Evolutionary conservation across 1,140 invertebrate species (phyloP), one percentile per base, ranked within the genome.

Genomic region (Belonocnema kinseyi): DNA sequence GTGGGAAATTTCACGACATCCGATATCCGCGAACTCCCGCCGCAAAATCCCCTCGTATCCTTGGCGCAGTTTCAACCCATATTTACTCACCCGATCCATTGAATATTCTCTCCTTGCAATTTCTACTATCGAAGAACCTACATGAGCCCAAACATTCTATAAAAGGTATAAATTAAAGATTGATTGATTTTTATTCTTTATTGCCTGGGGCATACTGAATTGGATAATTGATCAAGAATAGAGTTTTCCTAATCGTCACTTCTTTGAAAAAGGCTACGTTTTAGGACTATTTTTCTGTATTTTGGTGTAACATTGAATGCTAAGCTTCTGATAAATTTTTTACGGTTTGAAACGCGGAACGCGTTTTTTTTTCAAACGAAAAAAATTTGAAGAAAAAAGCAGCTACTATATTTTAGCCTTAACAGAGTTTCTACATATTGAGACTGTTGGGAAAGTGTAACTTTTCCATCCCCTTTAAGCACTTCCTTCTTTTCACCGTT

Each of bases 1-100:
- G 75, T 77, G 74, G 74, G 75, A 81, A 83, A 83, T 83, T 83
- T 80, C 76, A 76, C 73, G 82, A 77, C 82, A 76, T 79, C 74
- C 76, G 75, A 79, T 80, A 82, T 80, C 78, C 58, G 58, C 58
- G 58, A 66, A 21, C 58, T 66, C 70, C 54, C 19, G 7, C 52
- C 73, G n/a, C 14, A 61, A 17, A 74, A 72, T 46, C 46, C 21
- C 13, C 75, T 75, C 72, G 56, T 72, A 79, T 74, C 74, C 77
- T 33, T 72, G 74, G 80, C 78, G 76, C 78, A 80, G 76, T 66
- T 73, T 75, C 77, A 80, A 80, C 75, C 72, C 79, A 82, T 79
- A 82, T 82, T 82, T 79, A 80, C 76, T 53, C 73, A 73, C 75
- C 75, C 72, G 75, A 75, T 75, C 70, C 56, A 80, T 80, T 77